Percentiles rank a stretch among this genome's conserved stretches.
These are phyloP conservation scores for Acinonyx jubatus DNA, from an alignment of 2,113 vertebrate species.

Conservation along the genomic window DNA sequence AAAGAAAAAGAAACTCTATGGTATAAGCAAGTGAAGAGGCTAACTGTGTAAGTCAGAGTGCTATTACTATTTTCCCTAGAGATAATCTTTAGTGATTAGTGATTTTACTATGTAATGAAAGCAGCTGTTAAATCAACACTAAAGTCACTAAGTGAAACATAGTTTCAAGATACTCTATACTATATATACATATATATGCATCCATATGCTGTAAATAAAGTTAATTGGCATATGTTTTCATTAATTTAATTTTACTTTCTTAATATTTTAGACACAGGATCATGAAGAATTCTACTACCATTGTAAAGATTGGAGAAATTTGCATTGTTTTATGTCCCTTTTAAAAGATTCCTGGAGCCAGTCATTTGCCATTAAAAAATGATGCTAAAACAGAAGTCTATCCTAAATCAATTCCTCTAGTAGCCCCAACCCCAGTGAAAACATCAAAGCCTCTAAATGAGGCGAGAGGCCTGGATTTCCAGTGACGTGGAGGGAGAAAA, in stretches of 20 bases:
- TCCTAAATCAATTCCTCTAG: constrained; percentile 66
- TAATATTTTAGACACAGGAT: neutral
- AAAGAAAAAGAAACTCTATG: neutral
- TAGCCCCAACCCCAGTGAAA: constrained; percentile 54
- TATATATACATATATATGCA: accelerated
- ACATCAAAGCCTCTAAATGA: constrained; percentile 67
- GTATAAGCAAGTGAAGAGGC: constrained; percentile 5
- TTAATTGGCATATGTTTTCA: neutral
- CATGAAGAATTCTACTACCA: neutral
- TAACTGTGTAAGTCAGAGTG: constrained; percentile 6
- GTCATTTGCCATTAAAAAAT: constrained; percentile 53
- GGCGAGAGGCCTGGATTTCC: constrained; percentile 47
- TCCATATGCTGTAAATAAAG: neutral
- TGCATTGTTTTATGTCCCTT: neutral
- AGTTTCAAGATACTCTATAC: constrained; percentile 24
- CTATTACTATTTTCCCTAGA: constrained; percentile 2
- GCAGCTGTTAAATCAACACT: constrained; percentile 53
- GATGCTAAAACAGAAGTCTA: constrained; percentile 62
- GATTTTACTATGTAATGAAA: constrained; percentile 61
- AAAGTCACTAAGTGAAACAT: neutral
- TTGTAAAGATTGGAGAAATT: neutral
- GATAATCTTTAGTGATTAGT: constrained; percentile 47
- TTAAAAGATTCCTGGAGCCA: constrained; percentile 20
- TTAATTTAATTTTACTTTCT: constrained; percentile 9
- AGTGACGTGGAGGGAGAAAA: constrained; percentile 60